Evolutionary conservation across 2,888 invertebrate genomes (phyloP), one percentile per base, ranked within the genome.

Genomic region (Orgyia antiqua): DNA sequence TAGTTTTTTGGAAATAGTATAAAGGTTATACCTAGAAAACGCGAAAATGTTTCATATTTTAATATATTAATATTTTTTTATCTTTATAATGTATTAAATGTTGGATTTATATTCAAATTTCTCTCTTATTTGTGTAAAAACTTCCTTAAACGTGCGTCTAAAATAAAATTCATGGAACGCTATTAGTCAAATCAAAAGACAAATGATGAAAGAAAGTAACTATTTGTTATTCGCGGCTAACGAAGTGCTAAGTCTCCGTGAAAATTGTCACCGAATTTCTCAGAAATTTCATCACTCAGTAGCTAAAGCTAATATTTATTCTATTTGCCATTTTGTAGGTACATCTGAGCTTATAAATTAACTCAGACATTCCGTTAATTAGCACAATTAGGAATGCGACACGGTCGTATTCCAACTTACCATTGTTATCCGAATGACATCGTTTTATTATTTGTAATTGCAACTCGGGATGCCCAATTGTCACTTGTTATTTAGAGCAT

Each of bases 321-420:
- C 35, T 33, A 42, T 46, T 42, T 34, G 36, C 46, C 43, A 50
- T 24, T 24, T 28, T 13, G 25, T 36, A 30, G 36, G 52, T 66
- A 58, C 50, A 62, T 62, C 51, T 40, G 48, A 6, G 54, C 54
- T 54, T 62, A 57, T 66, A 62, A 71, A 76, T 76, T 74, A 74
- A 64, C 55, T 55, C 53, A 69, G 66, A 66, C 65, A 58, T 71
- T 66, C 58, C 48, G 63, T 66, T 78, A 77, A 80, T 78, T 78
- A 76, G 58, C 45, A 61, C 68, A 77, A 79, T 78, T 72, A 73
- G 55, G 49, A 57, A 63, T 53, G 62, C 57, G 64, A 58, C 62
- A 63, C 63, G 71, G 52, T 58, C 68, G 68, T 78, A 77, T 77
- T 69, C 69, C 59, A 47, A 45, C 39, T 44, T 42, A 42, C 50